Base-by-base conservation (phyloP, 2,113 vertebrate genomes). In the Chionis minor region DNA sequence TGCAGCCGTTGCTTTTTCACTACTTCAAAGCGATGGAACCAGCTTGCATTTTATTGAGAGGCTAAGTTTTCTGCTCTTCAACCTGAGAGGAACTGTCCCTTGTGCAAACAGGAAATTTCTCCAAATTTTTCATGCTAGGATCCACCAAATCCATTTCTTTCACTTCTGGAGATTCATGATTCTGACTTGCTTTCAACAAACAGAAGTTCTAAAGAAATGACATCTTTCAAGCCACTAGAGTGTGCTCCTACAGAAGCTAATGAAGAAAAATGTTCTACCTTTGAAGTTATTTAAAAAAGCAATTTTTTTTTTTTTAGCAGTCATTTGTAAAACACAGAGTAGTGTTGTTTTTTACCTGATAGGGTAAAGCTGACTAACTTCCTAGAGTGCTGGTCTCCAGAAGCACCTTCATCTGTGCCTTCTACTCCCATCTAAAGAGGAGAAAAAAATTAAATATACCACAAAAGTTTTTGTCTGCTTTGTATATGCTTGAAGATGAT, bases 311-410 rank as follows among this genome's bases (percentile, higher is more conserved):
- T 80, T 72, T 83, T 67, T 27, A 86, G 75, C 33, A 81, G 16
- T 82, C 74, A 33, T 49, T 63, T 72, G 66, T 73, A 35, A 74
- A 79, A 85, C 58, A 74, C 12, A 63, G 35, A 52, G 32, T 10
- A 67, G 32, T 7, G 4, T 2, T 62, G 59, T 0, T 9, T 71
- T 98, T 98, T 98, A 99, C 99, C 99, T 96, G 99, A 99, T 38
- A 99, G 92, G 6, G 99, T 99, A 87, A 99, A 99, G 98, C 99
- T 99, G 97, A 99, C 98, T 47, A 99, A 98, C 97, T 99, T 99
- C 42, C 99, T 98, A 58, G 98, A 99, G 82, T 99, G 98, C n/a
- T 99, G 99, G 54, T 97, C 95, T 79, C 98, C 98, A 44, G 98
- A 98, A 96, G 98, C 98, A 95, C 98, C 98, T 54, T 99, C 99